Percentiles rank a stretch among this genome's conserved stretches.
Evolutionary conservation across 2,113 vertebrate genomes (phyloP).

Genomic region (Acrocephalus kingi): DNA sequence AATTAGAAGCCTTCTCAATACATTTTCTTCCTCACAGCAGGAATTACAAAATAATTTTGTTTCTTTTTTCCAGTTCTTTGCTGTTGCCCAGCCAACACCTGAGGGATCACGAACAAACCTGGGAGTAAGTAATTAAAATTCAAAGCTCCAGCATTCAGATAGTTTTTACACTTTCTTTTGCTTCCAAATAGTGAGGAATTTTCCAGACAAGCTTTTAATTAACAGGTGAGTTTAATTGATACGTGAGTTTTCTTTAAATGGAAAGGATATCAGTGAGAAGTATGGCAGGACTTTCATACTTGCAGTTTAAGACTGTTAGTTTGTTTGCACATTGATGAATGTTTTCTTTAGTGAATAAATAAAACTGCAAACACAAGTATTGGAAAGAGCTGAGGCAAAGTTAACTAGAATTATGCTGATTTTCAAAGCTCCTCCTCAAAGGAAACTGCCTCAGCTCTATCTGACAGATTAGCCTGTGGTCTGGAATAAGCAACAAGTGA

Average conservation of each 20-base stretch:
- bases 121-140: slow-evolving; percentile 80
- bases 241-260: slow-evolving; percentile 69
- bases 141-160: slow-evolving; percentile 76
- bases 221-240: slow-evolving; percentile 80
- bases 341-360: slow-evolving; percentile 56
- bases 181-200: slow-evolving; percentile 73
- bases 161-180: slow-evolving; percentile 73
- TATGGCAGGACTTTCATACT: slow-evolving; percentile 27
- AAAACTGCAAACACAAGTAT: slow-evolving; percentile 29
- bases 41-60: slow-evolving; percentile 61
- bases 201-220: slow-evolving; percentile 80
- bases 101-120: slow-evolving; percentile 58
- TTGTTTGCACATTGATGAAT: slow-evolving; percentile 61
- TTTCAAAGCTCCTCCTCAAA: neutral
- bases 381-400: slow-evolving; percentile 42
- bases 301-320: slow-evolving; percentile 47
- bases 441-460: accelerated
- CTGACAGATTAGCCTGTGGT: neutral
- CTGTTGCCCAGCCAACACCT: slow-evolving; percentile 64
- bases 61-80: slow-evolving; percentile 54
- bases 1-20: slow-evolving; percentile 52
- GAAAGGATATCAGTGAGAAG: slow-evolving; percentile 46
- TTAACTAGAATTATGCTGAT: neutral
- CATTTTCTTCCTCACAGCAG: slow-evolving; percentile 27
- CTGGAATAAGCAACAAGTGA: neutral